phyloP scores from a whole-genome alignment of 2,888 invertebrate genomes.

The Deilephila porcellus region DNA sequence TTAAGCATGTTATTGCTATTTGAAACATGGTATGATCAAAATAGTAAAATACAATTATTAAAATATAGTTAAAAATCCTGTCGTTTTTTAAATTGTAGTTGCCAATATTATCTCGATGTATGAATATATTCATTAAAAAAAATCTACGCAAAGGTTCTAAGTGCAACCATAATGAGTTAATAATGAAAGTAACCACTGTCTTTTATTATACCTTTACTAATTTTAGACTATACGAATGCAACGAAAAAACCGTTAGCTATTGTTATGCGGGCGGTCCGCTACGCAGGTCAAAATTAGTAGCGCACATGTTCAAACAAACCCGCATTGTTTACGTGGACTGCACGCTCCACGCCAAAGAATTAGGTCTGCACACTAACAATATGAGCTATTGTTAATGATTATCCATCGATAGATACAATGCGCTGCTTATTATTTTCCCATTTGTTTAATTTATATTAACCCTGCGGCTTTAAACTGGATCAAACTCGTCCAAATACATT shows the following conservation, averaged over 20 bases:
- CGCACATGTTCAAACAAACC: conserved; percentile 82
- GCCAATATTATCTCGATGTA: neutral
- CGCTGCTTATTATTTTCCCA: conserved; percentile 14
- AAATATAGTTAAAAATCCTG: conserved; percentile 7
- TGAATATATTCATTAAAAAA: neutral
- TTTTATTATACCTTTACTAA: conserved; percentile 49
- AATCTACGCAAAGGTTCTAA: neutral
- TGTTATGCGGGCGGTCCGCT: conserved; percentile 73
- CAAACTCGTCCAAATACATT: conserved; percentile 10
- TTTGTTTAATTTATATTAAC: conserved; percentile 11
- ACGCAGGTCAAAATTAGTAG: conserved; percentile 81
- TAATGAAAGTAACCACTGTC: conserved; percentile 40
- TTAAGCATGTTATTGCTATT: neutral
- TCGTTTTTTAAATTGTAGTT: neutral
- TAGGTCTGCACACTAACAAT: conserved; percentile 42
- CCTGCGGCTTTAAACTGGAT: conserved; percentile 8
- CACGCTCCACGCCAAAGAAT: conserved; percentile 49
- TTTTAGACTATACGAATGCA: conserved; percentile 69
- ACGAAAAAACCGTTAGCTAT: conserved; percentile 79
- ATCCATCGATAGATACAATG: conserved; percentile 16
- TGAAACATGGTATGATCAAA: neutral
- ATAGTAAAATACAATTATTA: neutral
- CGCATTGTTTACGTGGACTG: conserved; percentile 74
- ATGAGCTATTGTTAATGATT: conserved; percentile 35
- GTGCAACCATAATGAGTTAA: conserved; percentile 16